Conservation (phyloP, 2,888 invertebrate species). For the Erannis defoliaria region DNA sequence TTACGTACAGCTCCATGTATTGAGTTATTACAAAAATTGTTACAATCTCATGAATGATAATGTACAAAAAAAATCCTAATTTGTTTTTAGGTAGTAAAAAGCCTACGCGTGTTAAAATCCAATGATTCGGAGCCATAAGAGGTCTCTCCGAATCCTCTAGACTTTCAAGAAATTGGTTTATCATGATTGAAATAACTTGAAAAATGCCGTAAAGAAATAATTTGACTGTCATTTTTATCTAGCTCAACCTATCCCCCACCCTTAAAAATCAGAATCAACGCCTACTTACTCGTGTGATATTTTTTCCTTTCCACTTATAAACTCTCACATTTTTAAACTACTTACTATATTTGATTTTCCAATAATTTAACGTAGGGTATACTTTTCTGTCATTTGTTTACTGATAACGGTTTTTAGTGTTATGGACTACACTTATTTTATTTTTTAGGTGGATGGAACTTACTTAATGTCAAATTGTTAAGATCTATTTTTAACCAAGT, state of each 20-base stretch:
- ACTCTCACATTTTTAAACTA: constrained; percentile 32
- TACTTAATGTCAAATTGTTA: too few species aligned
- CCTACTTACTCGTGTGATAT: not conserved
- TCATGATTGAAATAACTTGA: constrained; percentile 27
- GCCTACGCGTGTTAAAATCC: constrained; percentile 65
- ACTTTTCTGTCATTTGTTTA: constrained; percentile 15
- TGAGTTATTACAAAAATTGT: constrained; percentile 69
- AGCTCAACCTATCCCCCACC: constrained; percentile 27
- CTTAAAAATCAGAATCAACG: constrained; percentile 3
- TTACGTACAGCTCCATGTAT: constrained; percentile 69
- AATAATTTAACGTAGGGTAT: constrained; percentile 16
- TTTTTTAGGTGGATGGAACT: too few species aligned
- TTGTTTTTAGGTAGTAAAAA: constrained; percentile 65
- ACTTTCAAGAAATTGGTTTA: constrained; percentile 49
- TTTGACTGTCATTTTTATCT: constrained; percentile 45
- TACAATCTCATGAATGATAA: constrained; percentile 62
- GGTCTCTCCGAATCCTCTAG: constrained; percentile 65
- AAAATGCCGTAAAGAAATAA: constrained; percentile 26
- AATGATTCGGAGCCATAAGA: constrained; percentile 71
- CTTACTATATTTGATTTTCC: not conserved
- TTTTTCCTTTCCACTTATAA: constrained; percentile 24
- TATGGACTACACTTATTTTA: not conserved
- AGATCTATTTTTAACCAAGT: too few species aligned
- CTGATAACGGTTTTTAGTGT: constrained; percentile 11
- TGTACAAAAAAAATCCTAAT: constrained; percentile 50